Evolutionary conservation across 2,888 invertebrate genomes (phyloP), one percentile per base, ranked within the genome.

Genomic region (Venustoraphidia nigricollis): DNA sequence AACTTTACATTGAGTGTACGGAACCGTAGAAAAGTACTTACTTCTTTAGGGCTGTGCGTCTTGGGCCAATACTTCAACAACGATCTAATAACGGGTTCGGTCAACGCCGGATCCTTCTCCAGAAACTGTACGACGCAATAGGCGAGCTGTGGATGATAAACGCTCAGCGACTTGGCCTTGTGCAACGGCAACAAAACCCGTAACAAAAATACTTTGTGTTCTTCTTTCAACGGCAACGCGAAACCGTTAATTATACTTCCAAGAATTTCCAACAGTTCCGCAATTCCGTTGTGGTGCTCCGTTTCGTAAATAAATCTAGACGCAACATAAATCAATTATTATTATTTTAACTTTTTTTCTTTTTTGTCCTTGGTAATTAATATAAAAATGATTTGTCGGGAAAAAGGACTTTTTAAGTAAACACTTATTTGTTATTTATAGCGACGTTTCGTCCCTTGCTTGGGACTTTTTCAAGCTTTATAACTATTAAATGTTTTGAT

Each of bases 201-300:
- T 57, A 95, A 77, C 67, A 97, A 75, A 75, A 98, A 98, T 67
- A 87, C 81, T 72, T 96, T 96, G 73, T 98, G 97, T 71, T 98
- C 97, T 61, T 92, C 90, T 70, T 98, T 98, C 60, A 98, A 75
- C 51, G 97, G 97, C 70, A 96, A 71, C 64, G 96, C 96, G 74
- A 97, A 97, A 47, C 97, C 97, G 69, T 96, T 97, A 69, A 97
- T 96, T 67, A 97, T 97, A 69, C 94, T 94, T 63, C 95, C 96
- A 63, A 96, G 78, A 65, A 96, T 95, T 76, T 96, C 96, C 62
- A 96, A 74, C 59, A 96, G 73, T 69, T 96, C 96, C 52, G 93
- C 94, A 60, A 96, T 92, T 57, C 96, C 96, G 70, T 96, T 97
- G 71, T 94, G 94, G 69, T 91, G 92, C 70, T 96, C 96, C 59